phyloP scores from a whole-genome alignment of 2,888 invertebrate species.

The Craniophora ligustri region DNA sequence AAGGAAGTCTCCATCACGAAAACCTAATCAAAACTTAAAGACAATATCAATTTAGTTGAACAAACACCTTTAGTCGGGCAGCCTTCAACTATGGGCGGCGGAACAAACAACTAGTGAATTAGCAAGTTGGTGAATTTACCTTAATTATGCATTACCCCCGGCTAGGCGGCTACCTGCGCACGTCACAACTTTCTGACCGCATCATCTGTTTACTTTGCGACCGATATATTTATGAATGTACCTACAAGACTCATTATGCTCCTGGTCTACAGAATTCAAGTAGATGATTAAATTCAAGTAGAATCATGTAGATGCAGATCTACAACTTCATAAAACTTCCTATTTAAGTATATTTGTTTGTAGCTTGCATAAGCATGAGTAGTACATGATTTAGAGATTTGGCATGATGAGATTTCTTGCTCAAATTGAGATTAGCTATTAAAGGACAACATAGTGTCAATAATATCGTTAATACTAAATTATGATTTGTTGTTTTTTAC shows the following conservation, averaged over 20 bases:
- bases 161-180: conserved; percentile 15
- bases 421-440: no score
- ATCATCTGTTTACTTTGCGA: conserved; percentile 20
- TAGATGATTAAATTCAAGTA: no score
- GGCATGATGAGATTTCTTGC: no score
- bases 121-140: conserved; percentile 53
- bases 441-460: no score
- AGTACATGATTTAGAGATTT: no score
- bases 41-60: conserved; percentile 48
- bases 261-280: background rate
- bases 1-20: conserved; percentile 41
- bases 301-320: no score
- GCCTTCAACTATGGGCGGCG: conserved; percentile 25
- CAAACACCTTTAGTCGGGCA: conserved; percentile 44
- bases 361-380: no score
- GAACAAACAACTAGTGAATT: conserved; percentile 50
- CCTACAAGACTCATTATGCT: background rate
- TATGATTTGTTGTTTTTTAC: no score
- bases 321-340: no score
- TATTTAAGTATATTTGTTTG: no score
- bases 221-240: conserved; percentile 29
- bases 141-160: conserved; percentile 52
- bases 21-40: conserved; percentile 50
- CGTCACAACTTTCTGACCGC: conserved; percentile 32
- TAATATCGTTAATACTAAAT: no score